A percentile compares a stretch with the other conserved stretches of the same genome.
Conservation (phyloP, 2,888 invertebrate genomes). For the Mycogona germanica region DNA sequence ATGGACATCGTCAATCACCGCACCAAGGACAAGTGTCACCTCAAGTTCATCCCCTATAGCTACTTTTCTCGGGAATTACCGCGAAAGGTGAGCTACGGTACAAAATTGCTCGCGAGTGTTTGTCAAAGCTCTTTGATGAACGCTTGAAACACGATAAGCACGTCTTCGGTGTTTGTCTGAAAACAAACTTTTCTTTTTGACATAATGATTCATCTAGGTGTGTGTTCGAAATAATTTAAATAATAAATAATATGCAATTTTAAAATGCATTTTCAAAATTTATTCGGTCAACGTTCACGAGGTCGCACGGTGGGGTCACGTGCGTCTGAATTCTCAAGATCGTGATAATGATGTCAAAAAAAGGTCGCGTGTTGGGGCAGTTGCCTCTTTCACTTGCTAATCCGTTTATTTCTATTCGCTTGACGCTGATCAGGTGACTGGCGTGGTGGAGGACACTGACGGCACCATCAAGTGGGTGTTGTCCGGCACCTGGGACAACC, state of each 20-base stretch:
- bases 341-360: not conserved
- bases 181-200: not conserved
- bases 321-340: no score
- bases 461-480: slow-evolving; percentile 50
- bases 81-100: slow-evolving; percentile 52
- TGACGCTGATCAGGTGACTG: slow-evolving; percentile 50
- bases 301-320: no score
- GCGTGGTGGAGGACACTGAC: slow-evolving; percentile 45
- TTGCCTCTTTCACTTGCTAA: not conserved
- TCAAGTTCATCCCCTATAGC: slow-evolving; percentile 96
- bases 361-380: no score
- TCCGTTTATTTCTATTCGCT: no score
- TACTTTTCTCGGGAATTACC: slow-evolving; percentile 97
- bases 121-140: not conserved
- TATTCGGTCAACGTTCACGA: no score
- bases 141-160: no score
- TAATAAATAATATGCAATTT: no score
- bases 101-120: not conserved
- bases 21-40: slow-evolving; percentile 82
- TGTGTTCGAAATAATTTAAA: no score
- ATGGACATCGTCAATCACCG: slow-evolving; percentile 92
- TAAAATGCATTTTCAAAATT: no score
- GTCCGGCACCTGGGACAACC: slow-evolving; percentile 87
- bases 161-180: not conserved
- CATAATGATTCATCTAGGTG: no score